Evolutionary conservation across 2,888 invertebrate genomes (phyloP).

Genomic region (Pammene fasciana): DNA sequence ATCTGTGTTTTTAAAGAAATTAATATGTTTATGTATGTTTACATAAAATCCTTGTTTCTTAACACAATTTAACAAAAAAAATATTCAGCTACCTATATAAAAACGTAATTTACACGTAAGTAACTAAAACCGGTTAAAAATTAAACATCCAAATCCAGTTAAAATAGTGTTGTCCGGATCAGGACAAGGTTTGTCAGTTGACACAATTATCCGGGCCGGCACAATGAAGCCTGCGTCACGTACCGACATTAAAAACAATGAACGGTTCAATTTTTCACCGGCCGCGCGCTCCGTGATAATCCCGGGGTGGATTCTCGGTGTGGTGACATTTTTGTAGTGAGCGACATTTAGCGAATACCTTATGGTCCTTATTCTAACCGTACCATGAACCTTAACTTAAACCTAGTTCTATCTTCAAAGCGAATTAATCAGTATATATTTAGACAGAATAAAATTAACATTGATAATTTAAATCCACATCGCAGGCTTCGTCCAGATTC

Average conservation of each 20-base stretch:
- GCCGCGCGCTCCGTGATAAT: conserved; percentile 65
- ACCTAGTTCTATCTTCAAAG: no score
- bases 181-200: conserved; percentile 40
- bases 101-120: not conserved
- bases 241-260: conserved; percentile 79
- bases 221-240: conserved; percentile 60
- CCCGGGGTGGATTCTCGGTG: conserved; percentile 47
- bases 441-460: no score
- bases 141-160: not conserved
- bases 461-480: no score
- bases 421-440: no score
- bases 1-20: no score
- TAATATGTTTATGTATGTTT: no score
- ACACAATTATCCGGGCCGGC: conserved; percentile 56
- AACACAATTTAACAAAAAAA: not conserved
- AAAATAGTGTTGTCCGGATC: no score
- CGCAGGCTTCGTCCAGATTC: no score
- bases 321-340: not conserved
- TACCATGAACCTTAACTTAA: no score
- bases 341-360: not conserved
- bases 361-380: not conserved
- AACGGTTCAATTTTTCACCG: conserved; percentile 79
- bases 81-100: not conserved
- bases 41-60: no score
- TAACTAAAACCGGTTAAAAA: not conserved